Percentiles rank a stretch among this genome's conserved stretches.
phyloP scores from a whole-genome alignment of 53 echinoderm and acorn worm species.

The Patiria pectinifera region DNA sequence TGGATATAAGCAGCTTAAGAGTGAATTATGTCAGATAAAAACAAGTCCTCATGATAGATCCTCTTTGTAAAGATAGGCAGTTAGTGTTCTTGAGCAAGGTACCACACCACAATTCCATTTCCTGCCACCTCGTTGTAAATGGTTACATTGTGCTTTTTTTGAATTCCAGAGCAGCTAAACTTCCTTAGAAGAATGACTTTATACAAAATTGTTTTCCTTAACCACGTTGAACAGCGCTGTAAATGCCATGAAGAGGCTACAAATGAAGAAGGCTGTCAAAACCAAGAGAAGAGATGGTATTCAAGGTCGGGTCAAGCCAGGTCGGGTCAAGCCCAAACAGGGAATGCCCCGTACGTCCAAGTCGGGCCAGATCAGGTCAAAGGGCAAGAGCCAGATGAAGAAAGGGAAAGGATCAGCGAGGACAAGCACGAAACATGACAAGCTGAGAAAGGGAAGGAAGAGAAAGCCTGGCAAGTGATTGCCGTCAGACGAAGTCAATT shows the following conservation, averaged over 20 bases:
- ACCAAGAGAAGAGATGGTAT: neutral
- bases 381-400: conserved; percentile 27
- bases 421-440: neutral
- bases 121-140: neutral
- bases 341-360: conserved; percentile 4
- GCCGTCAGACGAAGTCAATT: neutral
- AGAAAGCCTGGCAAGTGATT: neutral
- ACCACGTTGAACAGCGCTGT: conserved; percentile 58
- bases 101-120: neutral
- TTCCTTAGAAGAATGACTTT: neutral
- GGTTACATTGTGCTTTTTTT: neutral
- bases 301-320: conserved; percentile 4
- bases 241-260: conserved; percentile 55
- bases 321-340: neutral
- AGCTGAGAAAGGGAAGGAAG: neutral
- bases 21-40: neutral
- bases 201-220: conserved; percentile 21
- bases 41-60: neutral
- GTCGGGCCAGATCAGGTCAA: conserved; percentile 25
- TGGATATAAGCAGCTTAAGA: neutral
- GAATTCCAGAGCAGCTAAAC: neutral
- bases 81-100: neutral
- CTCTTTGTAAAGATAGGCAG: neutral
- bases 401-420: conserved; percentile 9
- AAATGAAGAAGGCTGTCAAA: conserved; percentile 13